Evolutionary conservation across 30 jellyfish, hydroid and myxozoan species (phyloP).

Genomic region (Aurelia coerulea): DNA sequence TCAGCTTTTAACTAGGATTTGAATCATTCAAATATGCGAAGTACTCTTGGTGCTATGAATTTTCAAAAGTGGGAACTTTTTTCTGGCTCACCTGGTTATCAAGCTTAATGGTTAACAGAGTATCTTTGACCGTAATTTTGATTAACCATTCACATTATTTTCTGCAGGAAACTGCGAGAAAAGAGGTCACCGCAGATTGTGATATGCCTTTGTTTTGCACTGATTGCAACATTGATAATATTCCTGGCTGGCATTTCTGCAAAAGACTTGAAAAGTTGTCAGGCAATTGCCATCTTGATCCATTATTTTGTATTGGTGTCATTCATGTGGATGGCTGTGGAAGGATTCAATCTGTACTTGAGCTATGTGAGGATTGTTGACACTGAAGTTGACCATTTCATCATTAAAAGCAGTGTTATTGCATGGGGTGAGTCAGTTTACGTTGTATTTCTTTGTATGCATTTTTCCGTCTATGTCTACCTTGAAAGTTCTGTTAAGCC

Average conservation of each 20-base stretch:
- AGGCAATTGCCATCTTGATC: constrained; percentile 66
- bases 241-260: constrained; percentile 80
- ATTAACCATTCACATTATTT: no score
- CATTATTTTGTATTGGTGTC: constrained; percentile 87
- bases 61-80: no score
- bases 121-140: no score
- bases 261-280: constrained; percentile 73
- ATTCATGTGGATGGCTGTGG: constrained; percentile 92
- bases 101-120: no score
- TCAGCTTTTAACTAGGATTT: no score
- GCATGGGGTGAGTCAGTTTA: constrained; percentile 86
- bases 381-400: constrained; percentile 11
- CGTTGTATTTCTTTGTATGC: not conserved
- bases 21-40: no score
- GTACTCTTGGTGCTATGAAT: no score
- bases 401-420: constrained; percentile 64
- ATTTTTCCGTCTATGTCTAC: no score
- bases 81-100: no score
- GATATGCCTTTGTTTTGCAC: constrained; percentile 69
- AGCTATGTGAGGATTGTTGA: constrained; percentile 70
- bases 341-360: constrained; percentile 86
- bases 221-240: constrained; percentile 45
- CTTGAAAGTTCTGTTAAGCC: no score
- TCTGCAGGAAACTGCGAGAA: constrained; percentile 70
- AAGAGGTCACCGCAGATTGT: constrained; percentile 82